Evolutionary conservation across 2,797 vertebrate species (phyloP).

Genomic region (Gambelia wislizenii): DNA sequence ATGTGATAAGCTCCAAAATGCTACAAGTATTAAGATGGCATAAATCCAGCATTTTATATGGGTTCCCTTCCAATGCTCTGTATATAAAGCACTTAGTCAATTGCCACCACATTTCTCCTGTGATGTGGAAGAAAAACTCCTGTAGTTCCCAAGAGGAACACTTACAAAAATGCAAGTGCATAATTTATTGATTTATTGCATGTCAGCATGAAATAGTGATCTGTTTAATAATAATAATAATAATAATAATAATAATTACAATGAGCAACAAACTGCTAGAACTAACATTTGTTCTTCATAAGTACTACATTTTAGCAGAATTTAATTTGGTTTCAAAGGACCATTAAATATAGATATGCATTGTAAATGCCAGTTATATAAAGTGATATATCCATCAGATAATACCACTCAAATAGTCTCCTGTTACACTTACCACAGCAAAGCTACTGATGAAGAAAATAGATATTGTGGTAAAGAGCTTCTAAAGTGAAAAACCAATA

Average conservation of each 20-base stretch:
- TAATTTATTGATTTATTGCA: slow-evolving; percentile 75
- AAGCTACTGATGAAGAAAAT: slow-evolving; percentile 65
- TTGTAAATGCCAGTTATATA: slow-evolving; percentile 73
- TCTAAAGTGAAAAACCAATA: slow-evolving; percentile 67
- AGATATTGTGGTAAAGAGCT: slow-evolving; percentile 59
- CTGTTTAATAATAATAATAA: slow-evolving; percentile 49
- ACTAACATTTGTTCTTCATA: slow-evolving; percentile 67
- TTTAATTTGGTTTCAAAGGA: slow-evolving; percentile 73
- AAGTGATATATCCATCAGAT: slow-evolving; percentile 72
- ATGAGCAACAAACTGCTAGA: slow-evolving; percentile 69
- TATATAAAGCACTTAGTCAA: slow-evolving; percentile 53
- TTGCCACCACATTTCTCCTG: slow-evolving; percentile 60
- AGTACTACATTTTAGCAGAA: slow-evolving; percentile 69
- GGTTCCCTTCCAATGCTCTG: slow-evolving; percentile 55
- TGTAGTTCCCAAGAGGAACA: slow-evolving; percentile 70
- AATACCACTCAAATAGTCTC: slow-evolving; percentile 69
- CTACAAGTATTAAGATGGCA: slow-evolving; percentile 42
- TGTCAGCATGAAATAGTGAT: slow-evolving; percentile 70
- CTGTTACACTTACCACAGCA: slow-evolving; percentile 71
- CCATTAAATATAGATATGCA: slow-evolving; percentile 72
- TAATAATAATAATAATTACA: slow-evolving; percentile 55
- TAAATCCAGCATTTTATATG: slow-evolving; percentile 47
- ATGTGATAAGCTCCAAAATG: no score
- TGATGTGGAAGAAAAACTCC: slow-evolving; percentile 69
- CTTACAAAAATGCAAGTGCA: slow-evolving; percentile 72